Evolutionary conservation across 2,113 vertebrate species (phyloP).

Genomic region (Prochilodus magdalenae): DNA sequence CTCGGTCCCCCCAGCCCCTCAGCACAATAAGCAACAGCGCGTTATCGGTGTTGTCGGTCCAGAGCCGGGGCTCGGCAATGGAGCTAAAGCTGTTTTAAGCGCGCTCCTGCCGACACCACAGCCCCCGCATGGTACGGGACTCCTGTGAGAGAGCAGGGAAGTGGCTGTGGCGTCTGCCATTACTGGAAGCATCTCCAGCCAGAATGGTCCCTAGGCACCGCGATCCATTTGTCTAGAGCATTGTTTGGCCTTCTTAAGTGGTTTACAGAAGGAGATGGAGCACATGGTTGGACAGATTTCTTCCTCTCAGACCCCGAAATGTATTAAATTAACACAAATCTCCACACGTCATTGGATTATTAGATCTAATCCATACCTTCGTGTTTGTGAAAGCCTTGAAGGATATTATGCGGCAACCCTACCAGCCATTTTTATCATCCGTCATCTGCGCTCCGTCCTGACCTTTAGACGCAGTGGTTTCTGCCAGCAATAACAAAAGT

Average conservation of each 20-base stretch:
- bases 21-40: constrained; percentile 16
- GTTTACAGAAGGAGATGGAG: constrained; percentile 37
- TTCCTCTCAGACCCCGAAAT: neutral
- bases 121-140: constrained; percentile 1
- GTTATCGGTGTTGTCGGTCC: constrained; percentile 8
- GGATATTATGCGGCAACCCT: neutral
- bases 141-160: constrained; percentile 18
- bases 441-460: neutral
- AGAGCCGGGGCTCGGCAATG: neutral
- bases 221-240: constrained; percentile 43
- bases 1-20: constrained; percentile 19
- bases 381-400: neutral
- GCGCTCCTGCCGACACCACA: neutral
- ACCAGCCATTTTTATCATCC: neutral
- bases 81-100: constrained; percentile 18
- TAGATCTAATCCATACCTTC: neutral
- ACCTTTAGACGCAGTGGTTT: neutral
- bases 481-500: neutral
- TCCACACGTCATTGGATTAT: constrained; percentile 15
- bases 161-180: constrained; percentile 31
- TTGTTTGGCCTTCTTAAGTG: constrained; percentile 45
- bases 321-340: constrained; percentile 25
- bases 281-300: constrained; percentile 19
- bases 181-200: constrained; percentile 39
- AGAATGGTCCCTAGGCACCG: constrained; percentile 32